Conservation (phyloP, 2,113 vertebrate genomes). For the Python bivittatus region DNA sequence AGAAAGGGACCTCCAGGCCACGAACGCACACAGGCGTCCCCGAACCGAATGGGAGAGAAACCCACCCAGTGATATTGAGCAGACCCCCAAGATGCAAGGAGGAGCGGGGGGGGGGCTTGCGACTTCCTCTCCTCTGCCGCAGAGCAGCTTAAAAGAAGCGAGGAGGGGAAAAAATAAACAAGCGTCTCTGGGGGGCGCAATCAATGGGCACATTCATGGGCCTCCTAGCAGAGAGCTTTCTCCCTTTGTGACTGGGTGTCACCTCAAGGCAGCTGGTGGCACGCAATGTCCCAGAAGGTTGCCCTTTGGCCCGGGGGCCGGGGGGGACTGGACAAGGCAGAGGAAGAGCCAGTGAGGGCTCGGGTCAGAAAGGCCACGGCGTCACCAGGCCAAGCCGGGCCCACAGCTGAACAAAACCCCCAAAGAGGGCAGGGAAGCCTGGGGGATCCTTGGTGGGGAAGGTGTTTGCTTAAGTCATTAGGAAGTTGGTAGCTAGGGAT, state of each 20-base stretch:
- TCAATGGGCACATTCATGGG: constrained; percentile 83
- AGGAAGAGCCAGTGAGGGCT: constrained; percentile 82
- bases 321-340: constrained; percentile 85
- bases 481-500: constrained; percentile 87
- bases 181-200: constrained; percentile 63
- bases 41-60: not conserved
- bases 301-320: constrained; percentile 91
- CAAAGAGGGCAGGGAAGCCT: constrained; percentile 76
- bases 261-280: constrained; percentile 94
- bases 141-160: constrained; percentile 45
- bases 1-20: constrained; percentile 89
- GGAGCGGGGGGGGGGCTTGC: constrained; percentile 32
- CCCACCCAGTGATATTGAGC: constrained; percentile 77
- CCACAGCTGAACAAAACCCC: constrained; percentile 86
- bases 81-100: constrained; percentile 73
- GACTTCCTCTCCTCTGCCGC: constrained; percentile 39
- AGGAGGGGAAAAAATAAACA: not conserved
- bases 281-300: constrained; percentile 82
- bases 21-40: constrained; percentile 79
- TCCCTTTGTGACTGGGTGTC: constrained; percentile 83
- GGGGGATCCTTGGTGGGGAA: constrained; percentile 80
- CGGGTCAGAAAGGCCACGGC: constrained; percentile 92
- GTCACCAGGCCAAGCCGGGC: constrained; percentile 81
- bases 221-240: constrained; percentile 68
- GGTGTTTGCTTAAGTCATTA: constrained; percentile 99